These are phyloP conservation scores for Temnopleurus reevesii DNA, from an alignment of 53 echinoderm and acorn worm species.

Conservation along the genomic window DNA sequence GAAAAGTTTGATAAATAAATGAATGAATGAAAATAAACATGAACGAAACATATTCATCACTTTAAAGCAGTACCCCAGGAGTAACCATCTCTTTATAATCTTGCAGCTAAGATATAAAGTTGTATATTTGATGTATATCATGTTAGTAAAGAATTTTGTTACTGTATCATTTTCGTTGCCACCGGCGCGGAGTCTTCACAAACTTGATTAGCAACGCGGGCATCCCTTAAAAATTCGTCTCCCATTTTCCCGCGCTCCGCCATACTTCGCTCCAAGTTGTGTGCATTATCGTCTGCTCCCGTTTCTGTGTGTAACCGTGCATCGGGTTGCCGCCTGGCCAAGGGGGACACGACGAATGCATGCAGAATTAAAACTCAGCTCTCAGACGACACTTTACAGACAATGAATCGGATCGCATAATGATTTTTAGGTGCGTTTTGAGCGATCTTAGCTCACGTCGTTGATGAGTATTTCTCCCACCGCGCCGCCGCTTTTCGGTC, in stretches of 20 bases:
- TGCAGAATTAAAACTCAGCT: conserved; percentile 16
- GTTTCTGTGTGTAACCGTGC: conserved; percentile 10
- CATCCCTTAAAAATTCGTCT: not conserved
- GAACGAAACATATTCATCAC: too few species aligned
- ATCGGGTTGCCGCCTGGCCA: not conserved
- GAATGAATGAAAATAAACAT: too few species aligned
- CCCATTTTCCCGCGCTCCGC: not conserved
- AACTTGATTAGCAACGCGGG: not conserved
- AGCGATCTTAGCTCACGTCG: not conserved
- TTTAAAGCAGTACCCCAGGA: too few species aligned
- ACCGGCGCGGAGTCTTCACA: not conserved
- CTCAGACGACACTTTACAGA: conserved; percentile 28
- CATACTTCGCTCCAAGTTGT: not conserved
- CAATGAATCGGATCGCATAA: conserved; percentile 1
- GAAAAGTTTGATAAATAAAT: too few species aligned
- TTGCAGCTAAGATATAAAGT: too few species aligned
- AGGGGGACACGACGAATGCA: conserved; percentile 7
- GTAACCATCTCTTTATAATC: too few species aligned
- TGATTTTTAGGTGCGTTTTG: conserved; percentile 29
- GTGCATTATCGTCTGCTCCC: not conserved
- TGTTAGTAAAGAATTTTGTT: too few species aligned
- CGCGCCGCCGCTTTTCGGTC: too few species aligned
- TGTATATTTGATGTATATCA: too few species aligned
- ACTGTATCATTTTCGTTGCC: not conserved
- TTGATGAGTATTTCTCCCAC: not conserved